Percentiles rank a stretch among this genome's conserved stretches.
phyloP scores from a whole-genome alignment of 2,888 invertebrate species.

The Stenodera caucasica region DNA sequence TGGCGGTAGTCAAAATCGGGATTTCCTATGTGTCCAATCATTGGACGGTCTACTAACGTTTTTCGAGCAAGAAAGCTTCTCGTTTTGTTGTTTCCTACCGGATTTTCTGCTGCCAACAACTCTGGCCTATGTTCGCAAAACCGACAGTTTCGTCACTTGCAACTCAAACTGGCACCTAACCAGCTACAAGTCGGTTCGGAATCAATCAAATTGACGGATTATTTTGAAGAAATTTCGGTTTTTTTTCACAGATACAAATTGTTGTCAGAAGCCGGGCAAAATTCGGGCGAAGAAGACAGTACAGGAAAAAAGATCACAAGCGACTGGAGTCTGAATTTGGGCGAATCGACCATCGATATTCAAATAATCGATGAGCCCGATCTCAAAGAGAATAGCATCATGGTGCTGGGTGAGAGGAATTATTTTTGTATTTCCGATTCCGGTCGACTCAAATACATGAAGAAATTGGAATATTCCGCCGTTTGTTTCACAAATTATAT shows the following conservation, averaged over 20 bases:
- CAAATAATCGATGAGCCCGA: constrained; percentile 48
- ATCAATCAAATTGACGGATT: background rate
- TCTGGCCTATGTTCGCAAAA: constrained; percentile 75
- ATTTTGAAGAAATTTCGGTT: background rate
- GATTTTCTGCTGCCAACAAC: constrained; percentile 83
- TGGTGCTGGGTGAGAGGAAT: constrained; percentile 83
- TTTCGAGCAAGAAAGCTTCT: constrained; percentile 90
- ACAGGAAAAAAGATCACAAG: constrained; percentile 64
- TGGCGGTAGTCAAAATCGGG: constrained; percentile 79
- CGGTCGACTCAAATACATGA: constrained; percentile 79
- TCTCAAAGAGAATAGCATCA: constrained; percentile 70
- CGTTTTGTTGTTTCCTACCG: constrained; percentile 79
- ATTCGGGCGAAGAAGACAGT: constrained; percentile 60
- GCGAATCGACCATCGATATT: constrained; percentile 61
- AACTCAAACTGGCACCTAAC: constrained; percentile 82
- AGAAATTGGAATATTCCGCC: constrained; percentile 83
- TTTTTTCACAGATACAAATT: constrained; percentile 68
- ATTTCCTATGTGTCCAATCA: constrained; percentile 89
- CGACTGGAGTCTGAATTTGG: constrained; percentile 84
- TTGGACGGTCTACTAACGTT: constrained; percentile 87
- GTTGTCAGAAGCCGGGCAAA: constrained; percentile 71
- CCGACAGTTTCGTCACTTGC: constrained; percentile 83
- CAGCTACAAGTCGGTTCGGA: constrained; percentile 71
- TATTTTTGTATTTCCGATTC: constrained; percentile 75
- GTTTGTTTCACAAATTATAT: constrained; percentile 74